Evolutionary conservation across 1,140 invertebrate genomes (phyloP).

Genomic region (Drosophila subobscura): DNA sequence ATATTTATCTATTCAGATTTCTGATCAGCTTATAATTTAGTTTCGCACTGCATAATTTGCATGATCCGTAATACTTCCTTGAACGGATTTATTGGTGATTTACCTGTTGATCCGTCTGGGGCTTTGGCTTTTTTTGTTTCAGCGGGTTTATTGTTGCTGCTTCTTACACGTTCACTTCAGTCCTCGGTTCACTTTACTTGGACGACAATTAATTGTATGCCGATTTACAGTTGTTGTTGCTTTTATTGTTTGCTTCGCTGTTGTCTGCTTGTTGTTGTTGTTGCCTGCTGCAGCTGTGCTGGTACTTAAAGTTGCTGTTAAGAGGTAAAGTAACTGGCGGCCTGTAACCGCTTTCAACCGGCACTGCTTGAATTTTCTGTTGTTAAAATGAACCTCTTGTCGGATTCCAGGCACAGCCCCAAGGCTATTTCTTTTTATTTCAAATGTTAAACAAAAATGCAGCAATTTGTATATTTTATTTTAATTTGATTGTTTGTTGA

Average conservation of each 20-base stretch:
- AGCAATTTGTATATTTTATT: slow-evolving; percentile 4
- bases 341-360: slow-evolving; percentile 55
- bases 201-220: slow-evolving; percentile 39
- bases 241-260: slow-evolving; percentile 10
- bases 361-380: slow-evolving; percentile 24
- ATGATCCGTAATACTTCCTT: background rate
- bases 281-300: slow-evolving; percentile 15
- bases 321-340: slow-evolving; percentile 25
- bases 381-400: slow-evolving; percentile 38
- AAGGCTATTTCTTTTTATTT: slow-evolving; percentile 33
- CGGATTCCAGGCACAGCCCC: background rate
- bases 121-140: slow-evolving; percentile 5
- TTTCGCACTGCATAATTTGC: background rate
- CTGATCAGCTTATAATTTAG: background rate
- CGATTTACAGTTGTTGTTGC: slow-evolving; percentile 30
- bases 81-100: slow-evolving; percentile 1
- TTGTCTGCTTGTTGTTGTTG: slow-evolving; percentile 10
- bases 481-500: slow-evolving; percentile 23
- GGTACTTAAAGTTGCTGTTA: slow-evolving; percentile 9
- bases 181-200: slow-evolving; percentile 17
- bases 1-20: no score
- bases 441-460: slow-evolving; percentile 23
- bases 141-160: slow-evolving; percentile 9
- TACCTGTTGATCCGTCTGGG: slow-evolving; percentile 31
- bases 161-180: slow-evolving; percentile 12